Percentiles rank a stretch among this genome's conserved stretches.
Evolutionary conservation across 2,113 vertebrate genomes (phyloP).

Genomic region (Aythya baeri): DNA sequence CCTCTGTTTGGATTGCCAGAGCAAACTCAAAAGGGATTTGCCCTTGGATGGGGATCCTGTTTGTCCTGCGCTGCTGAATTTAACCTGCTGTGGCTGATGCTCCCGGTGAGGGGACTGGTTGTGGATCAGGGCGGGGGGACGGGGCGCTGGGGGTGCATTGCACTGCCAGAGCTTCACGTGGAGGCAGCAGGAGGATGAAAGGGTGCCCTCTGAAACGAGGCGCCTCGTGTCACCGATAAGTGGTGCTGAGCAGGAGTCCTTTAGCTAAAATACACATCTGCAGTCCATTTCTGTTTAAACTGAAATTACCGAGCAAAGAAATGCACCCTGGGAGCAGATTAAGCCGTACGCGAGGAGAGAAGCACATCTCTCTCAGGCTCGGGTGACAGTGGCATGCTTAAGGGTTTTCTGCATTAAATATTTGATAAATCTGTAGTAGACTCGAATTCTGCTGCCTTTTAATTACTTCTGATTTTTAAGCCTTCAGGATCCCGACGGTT

Average conservation of each 20-base stretch:
- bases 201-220: not conserved
- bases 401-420: conserved; percentile 38
- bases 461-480: conserved; percentile 38
- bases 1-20: not conserved
- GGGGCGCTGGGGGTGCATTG: not conserved
- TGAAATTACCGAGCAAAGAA: conserved; percentile 35
- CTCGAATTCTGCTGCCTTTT: not conserved
- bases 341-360: not conserved
- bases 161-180: not conserved
- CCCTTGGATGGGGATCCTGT: not conserved
- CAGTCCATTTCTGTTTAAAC: conserved; percentile 41
- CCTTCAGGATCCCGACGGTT: not conserved
- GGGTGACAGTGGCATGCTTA: not conserved
- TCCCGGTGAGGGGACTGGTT: not conserved
- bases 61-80: conserved; percentile 35
- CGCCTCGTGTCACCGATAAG: conserved; percentile 20
- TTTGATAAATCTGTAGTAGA: conserved; percentile 34
- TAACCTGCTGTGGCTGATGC: not conserved
- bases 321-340: conserved; percentile 37
- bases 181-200: conserved; percentile 26
- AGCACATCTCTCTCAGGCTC: conserved; percentile 16
- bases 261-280: conserved; percentile 33
- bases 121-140: not conserved
- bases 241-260: not conserved
- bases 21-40: not conserved